Conservation (phyloP, 2,797 vertebrate species). For the Coracias cyanogaster region DNA sequence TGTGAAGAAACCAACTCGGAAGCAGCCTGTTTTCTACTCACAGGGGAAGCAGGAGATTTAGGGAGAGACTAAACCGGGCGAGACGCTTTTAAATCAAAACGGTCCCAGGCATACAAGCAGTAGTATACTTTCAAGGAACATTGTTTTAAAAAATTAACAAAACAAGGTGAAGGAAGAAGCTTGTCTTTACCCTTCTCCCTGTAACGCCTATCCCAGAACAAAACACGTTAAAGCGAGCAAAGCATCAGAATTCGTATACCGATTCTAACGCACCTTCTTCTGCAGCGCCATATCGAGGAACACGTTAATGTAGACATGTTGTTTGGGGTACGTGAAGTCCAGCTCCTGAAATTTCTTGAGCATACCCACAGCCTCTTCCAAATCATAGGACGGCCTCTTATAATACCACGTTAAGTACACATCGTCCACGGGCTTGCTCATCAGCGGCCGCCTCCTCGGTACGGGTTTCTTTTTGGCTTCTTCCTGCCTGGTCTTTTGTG, state of each 20-base stretch:
- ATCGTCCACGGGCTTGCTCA: conserved; percentile 86
- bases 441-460: conserved; percentile 70
- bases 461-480: neutral
- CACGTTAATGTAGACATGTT: conserved; percentile 85
- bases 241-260: rapidly evolving
- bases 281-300: conserved; percentile 89
- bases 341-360: conserved; percentile 88
- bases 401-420: conserved; percentile 88
- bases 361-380: conserved; percentile 81
- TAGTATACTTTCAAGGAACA: neutral
- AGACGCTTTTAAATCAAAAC: neutral
- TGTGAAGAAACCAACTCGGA: neutral
- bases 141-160: neutral
- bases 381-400: conserved; percentile 72
- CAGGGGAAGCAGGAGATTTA: neutral
- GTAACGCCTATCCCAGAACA: neutral
- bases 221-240: neutral
- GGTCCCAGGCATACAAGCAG: rapidly evolving
- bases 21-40: neutral
- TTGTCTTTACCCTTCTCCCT: neutral
- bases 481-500: conserved; percentile 27
- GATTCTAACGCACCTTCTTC: conserved; percentile 86
- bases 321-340: conserved; percentile 86
- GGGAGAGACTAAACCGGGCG: neutral
- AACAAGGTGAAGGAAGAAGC: neutral